Evolutionary conservation across 2,888 invertebrate genomes (phyloP).

Genomic region (Andricus curvator): DNA sequence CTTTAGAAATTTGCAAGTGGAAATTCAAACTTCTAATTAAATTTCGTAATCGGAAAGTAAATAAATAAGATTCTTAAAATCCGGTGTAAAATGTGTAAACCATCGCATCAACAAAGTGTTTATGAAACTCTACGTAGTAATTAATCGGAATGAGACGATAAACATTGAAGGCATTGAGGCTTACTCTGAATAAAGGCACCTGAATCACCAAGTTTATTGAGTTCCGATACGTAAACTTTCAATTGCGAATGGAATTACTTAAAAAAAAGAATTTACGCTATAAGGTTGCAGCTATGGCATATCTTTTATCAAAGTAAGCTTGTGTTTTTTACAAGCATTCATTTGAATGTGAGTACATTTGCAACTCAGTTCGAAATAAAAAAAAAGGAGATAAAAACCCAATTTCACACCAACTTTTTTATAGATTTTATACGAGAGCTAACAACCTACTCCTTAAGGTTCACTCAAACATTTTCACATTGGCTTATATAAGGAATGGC

Average conservation of each 20-base stretch:
- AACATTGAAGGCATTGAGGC: not conserved
- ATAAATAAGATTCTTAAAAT: not conserved
- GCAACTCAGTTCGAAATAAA: constrained; percentile 19
- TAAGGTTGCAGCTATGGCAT: not conserved
- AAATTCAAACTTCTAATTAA: not conserved
- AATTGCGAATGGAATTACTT: constrained; percentile 24
- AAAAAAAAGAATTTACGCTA: not conserved
- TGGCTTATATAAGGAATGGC: not conserved
- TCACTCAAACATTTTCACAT: not conserved
- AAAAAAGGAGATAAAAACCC: constrained; percentile 18
- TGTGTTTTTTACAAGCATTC: constrained; percentile 34
- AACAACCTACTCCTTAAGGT: not conserved
- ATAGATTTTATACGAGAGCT: constrained; percentile 1
- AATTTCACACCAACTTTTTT: not conserved
- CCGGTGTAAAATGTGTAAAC: not conserved
- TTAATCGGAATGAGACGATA: not conserved
- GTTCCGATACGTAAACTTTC: constrained; percentile 24
- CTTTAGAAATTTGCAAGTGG: too few relatives aligned
- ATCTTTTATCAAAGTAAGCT: constrained; percentile 16
- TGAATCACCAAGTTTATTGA: constrained; percentile 15
- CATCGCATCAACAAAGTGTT: not conserved
- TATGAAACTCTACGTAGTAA: not conserved
- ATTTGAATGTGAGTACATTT: constrained; percentile 28
- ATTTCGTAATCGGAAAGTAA: not conserved
- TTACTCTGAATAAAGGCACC: constrained; percentile 4